These are phyloP conservation scores for Megaustenia siamemsis DNA, from an alignment of 2,888 invertebrate genomes.

Conservation along the genomic window DNA sequence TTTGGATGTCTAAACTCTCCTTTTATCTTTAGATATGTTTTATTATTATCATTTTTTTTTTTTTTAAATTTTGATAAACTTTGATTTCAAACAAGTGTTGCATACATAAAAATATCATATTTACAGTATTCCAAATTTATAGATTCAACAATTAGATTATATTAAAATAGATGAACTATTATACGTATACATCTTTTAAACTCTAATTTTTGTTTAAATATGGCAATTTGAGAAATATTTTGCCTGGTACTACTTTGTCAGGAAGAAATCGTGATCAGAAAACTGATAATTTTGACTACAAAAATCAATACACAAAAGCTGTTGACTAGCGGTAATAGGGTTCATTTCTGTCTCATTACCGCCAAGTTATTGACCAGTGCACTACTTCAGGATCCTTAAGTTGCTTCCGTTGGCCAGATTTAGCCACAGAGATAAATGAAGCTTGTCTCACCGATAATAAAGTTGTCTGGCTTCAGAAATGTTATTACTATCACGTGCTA, in stretches of 20 bases:
- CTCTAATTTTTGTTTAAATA: not conserved
- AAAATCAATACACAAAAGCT: slow-evolving; percentile 34
- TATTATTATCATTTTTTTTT: too few relatives aligned
- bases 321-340: not conserved
- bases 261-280: not conserved
- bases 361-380: not conserved
- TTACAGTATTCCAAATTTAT: too few relatives aligned
- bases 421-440: not conserved
- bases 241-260: not conserved
- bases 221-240: not conserved
- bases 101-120: too few relatives aligned
- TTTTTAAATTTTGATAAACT: too few relatives aligned
- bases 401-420: not conserved
- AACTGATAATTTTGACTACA: not conserved
- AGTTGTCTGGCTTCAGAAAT: not conserved
- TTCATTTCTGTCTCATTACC: slow-evolving; percentile 25
- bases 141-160: too few relatives aligned
- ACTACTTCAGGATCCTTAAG: not conserved
- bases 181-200: too few relatives aligned
- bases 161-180: too few relatives aligned
- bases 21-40: too few relatives aligned
- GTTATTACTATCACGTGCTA: not conserved
- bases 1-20: too few relatives aligned
- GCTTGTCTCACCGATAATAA: slow-evolving; percentile 9
- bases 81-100: too few relatives aligned